phyloP scores from a whole-genome alignment of 2,797 vertebrate species.

The Gallinago stenura region DNA sequence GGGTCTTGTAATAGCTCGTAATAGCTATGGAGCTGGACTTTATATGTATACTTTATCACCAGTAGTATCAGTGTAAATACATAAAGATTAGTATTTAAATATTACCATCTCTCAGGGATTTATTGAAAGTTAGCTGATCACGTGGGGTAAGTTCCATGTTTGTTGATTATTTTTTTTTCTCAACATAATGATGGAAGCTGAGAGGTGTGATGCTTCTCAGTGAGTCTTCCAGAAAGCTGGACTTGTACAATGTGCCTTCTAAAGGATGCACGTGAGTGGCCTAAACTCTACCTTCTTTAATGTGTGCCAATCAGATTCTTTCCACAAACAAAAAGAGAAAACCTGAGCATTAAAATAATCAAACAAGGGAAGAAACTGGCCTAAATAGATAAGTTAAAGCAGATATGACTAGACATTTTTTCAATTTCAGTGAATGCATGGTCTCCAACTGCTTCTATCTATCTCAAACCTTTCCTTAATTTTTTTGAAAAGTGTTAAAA shows the following conservation, averaged over 20 bases:
- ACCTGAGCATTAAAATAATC: not conserved
- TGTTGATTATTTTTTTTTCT: not conserved
- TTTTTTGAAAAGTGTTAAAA: slow-evolving; percentile 1
- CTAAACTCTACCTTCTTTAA: not conserved
- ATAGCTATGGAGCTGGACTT: not conserved
- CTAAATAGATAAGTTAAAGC: not conserved
- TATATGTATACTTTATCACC: not conserved
- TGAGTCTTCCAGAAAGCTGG: not conserved
- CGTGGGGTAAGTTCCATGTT: not conserved
- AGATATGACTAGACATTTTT: not conserved
- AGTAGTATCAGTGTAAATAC: not conserved
- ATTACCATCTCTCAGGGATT: not conserved
- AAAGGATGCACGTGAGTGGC: not conserved
- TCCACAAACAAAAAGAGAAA: not conserved
- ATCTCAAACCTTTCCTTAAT: slow-evolving; percentile 17
- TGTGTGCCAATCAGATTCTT: not conserved
- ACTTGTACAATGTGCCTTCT: accelerated
- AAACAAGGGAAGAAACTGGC: not conserved
- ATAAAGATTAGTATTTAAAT: not conserved
- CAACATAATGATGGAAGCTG: not conserved
- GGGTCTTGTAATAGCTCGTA: not conserved
- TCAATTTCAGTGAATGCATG: slow-evolving; percentile 11
- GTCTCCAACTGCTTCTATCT: not conserved
- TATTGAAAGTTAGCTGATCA: not conserved
- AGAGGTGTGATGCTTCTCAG: not conserved